Conservation (phyloP, 1,140 invertebrate species). For the Hirudo medicinalis region DNA sequence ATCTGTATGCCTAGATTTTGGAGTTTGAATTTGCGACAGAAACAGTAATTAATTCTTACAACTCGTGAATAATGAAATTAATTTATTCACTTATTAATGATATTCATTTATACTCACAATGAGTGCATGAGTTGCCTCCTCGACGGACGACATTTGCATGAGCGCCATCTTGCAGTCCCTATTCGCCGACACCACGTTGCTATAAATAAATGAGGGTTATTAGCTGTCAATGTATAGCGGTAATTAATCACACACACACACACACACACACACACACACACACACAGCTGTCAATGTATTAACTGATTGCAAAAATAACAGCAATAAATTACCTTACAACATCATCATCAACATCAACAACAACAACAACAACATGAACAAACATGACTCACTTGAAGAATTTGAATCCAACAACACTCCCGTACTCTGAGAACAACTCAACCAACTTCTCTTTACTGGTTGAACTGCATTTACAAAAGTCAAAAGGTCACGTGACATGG, state of each 20-base stretch:
- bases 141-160: constrained; percentile 81
- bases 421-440: constrained; percentile 35
- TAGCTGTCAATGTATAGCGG: too few species aligned
- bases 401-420: constrained; percentile 43
- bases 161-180: constrained; percentile 99
- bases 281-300: too few species aligned
- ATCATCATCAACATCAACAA: too few species aligned
- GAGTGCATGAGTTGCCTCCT: constrained; percentile 85
- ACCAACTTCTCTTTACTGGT: constrained; percentile 22
- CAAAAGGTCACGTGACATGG: neutral
- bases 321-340: too few species aligned
- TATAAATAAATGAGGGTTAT: too few species aligned
- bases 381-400: constrained; percentile 44
- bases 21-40: too few species aligned
- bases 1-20: too few species aligned
- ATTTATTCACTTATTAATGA: constrained; percentile 25
- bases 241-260: too few species aligned
- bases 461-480: constrained; percentile 14
- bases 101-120: constrained; percentile 51
- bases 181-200: constrained; percentile 46
- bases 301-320: too few species aligned
- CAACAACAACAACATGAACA: too few species aligned
- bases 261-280: too few species aligned
- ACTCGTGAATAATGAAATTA: neutral
- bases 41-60: neutral